Conservation (phyloP, 37 sponge, comb jelly and placozoan species). For the Tethya wilhelma region DNA sequence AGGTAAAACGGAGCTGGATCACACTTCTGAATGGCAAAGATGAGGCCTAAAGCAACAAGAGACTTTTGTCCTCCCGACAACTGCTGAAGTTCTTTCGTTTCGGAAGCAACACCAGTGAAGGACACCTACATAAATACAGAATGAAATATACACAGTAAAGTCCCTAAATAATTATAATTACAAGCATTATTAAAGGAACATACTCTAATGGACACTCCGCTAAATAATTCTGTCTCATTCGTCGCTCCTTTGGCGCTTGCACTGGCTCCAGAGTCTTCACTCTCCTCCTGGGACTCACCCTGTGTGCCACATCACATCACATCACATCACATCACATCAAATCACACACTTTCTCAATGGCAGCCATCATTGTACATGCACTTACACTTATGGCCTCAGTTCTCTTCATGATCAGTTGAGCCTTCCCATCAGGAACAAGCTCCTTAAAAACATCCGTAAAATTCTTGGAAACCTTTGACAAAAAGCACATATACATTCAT, state of each 20-base stretch:
- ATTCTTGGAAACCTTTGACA: slow-evolving; percentile 83
- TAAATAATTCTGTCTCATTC: slow-evolving; percentile 54
- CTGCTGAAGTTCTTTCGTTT: slow-evolving; percentile 95
- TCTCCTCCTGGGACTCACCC: too few relatives aligned
- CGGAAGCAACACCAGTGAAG: slow-evolving; percentile 85
- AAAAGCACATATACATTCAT: background rate
- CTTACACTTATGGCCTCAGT: slow-evolving; percentile 51
- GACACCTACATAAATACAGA: slow-evolving; percentile 71
- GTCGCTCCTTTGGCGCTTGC: slow-evolving; percentile 9
- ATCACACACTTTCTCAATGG: too few relatives aligned
- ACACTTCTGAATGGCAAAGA: slow-evolving; percentile 99
- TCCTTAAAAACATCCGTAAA: slow-evolving; percentile 96
- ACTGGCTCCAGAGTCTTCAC: slow-evolving; percentile 15
- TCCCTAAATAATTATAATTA: background rate
- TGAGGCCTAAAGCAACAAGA: slow-evolving; percentile 94
- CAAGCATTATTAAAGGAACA: background rate
- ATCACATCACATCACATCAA: too few relatives aligned
- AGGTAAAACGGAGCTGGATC: slow-evolving; percentile 99
- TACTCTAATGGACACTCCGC: slow-evolving; percentile 80
- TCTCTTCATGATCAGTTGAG: slow-evolving; percentile 86
- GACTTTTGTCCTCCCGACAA: slow-evolving; percentile 98
- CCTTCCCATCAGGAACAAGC: slow-evolving; percentile 89
- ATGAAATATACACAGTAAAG: background rate
- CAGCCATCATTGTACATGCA: too few relatives aligned
- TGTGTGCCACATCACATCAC: background rate